Conservation (phyloP, 2,888 invertebrate genomes). For the Chymomyza caudatula region DNA sequence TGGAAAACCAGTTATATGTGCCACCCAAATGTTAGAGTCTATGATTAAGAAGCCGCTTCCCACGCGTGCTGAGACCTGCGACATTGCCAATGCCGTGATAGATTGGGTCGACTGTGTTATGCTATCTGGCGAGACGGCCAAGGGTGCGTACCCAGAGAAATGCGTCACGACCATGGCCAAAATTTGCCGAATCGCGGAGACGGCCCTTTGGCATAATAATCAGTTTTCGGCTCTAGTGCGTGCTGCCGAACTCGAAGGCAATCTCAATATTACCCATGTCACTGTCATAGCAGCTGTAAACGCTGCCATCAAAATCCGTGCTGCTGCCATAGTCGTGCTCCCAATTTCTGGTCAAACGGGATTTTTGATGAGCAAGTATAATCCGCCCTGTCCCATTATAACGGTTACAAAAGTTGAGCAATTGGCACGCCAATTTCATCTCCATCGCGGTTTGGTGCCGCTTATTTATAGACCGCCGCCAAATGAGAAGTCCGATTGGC, state of each 20-base stretch:
- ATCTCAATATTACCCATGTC: conserved; percentile 92
- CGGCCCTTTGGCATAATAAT: conserved; percentile 95
- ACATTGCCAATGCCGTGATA: conserved; percentile 97
- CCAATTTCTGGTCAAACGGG: conserved; percentile 83
- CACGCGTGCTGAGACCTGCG: conserved; percentile 96
- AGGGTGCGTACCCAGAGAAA: conserved; percentile 96
- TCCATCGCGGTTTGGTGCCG: conserved; percentile 95
- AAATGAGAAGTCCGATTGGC: conserved; percentile 89
- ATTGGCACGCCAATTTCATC: conserved; percentile 93
- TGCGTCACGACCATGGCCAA: conserved; percentile 94
- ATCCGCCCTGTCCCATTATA: conserved; percentile 95
- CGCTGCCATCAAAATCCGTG: conserved; percentile 92
- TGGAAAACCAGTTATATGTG: conserved; percentile 98
- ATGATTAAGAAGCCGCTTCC: conserved; percentile 99
- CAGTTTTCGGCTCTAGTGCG: conserved; percentile 88
- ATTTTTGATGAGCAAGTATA: conserved; percentile 93
- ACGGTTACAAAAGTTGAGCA: conserved; percentile 91
- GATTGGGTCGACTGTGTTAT: conserved; percentile 99
- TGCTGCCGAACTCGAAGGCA: conserved; percentile 69
- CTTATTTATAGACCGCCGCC: no score
- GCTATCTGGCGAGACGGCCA: conserved; percentile 99
- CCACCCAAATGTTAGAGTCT: conserved; percentile 98
- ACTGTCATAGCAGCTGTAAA: conserved; percentile 96
- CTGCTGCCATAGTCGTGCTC: conserved; percentile 90
- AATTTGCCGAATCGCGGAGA: conserved; percentile 97